phyloP scores from a whole-genome alignment of 2,888 invertebrate species.

The Coremacera marginata region DNA sequence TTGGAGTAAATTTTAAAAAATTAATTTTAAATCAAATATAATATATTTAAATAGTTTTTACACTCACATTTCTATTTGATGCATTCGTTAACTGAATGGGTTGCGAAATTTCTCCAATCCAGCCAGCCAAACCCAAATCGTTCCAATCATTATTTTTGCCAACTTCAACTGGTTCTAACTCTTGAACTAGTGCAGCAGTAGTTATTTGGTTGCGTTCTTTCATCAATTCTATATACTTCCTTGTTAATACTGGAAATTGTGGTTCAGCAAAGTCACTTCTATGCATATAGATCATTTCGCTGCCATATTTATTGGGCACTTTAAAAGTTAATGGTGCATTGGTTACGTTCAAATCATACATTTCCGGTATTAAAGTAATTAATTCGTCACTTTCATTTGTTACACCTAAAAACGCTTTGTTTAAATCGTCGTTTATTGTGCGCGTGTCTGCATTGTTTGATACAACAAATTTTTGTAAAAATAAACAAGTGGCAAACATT shows the following conservation, averaged over 20 bases:
- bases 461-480: not conserved
- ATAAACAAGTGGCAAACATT: not conserved
- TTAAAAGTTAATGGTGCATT: conserved; percentile 61
- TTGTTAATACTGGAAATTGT: conserved; percentile 63
- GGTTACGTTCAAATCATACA: conserved; percentile 58
- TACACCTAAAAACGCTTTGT: conserved; percentile 59
- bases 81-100: not conserved
- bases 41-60: conserved; percentile 12
- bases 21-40: not conserved
- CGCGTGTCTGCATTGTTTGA: conserved; percentile 36
- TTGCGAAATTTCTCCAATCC: conserved; percentile 59
- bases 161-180: not conserved
- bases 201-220: conserved; percentile 28
- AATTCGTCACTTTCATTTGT: conserved; percentile 56
- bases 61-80: conserved; percentile 36
- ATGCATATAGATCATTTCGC: conserved; percentile 55
- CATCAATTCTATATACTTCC: conserved; percentile 48
- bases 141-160: conserved; percentile 55
- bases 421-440: conserved; percentile 55
- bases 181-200: conserved; percentile 23
- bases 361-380: conserved; percentile 58
- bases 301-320: conserved; percentile 52
- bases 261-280: conserved; percentile 62
- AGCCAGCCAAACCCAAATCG: conserved; percentile 62
- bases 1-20: not conserved